These are phyloP conservation scores for Beris chalybata DNA, from an alignment of 2,888 invertebrate genomes.

Conservation along the genomic window DNA sequence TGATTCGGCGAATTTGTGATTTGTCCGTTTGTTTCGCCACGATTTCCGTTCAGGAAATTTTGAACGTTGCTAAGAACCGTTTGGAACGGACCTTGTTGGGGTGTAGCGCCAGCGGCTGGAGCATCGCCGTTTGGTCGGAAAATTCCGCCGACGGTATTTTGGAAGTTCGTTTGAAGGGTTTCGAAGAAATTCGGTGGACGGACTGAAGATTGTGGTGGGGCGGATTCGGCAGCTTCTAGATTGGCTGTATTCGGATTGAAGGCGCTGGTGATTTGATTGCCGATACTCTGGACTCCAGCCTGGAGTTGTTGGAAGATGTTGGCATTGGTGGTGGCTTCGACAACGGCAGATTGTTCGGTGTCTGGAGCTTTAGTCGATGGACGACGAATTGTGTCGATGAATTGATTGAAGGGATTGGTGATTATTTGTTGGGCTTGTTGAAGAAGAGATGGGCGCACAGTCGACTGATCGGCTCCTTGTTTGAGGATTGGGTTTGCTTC, in stretches of 20 bases:
- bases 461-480: slow-evolving; percentile 10
- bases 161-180: slow-evolving; percentile 32
- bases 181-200: slow-evolving; percentile 35
- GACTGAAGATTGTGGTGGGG: slow-evolving; percentile 12
- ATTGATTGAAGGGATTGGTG: slow-evolving; percentile 34
- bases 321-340: slow-evolving; percentile 30
- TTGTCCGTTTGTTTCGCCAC: background rate
- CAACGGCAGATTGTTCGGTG: background rate
- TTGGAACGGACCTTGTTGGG: slow-evolving; percentile 35
- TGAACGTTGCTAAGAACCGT: slow-evolving; percentile 34
- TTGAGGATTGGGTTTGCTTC: background rate
- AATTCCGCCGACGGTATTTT: slow-evolving; percentile 33
- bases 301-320: slow-evolving; percentile 36
- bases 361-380: slow-evolving; percentile 30
- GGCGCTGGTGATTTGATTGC: slow-evolving; percentile 34
- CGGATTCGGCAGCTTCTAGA: slow-evolving; percentile 9
- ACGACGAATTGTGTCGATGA: slow-evolving; percentile 34
- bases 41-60: slow-evolving; percentile 34
- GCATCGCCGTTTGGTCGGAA: slow-evolving; percentile 29
- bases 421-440: slow-evolving; percentile 35
- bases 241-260: slow-evolving; percentile 24
- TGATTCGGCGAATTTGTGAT: background rate
- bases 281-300: slow-evolving; percentile 36
- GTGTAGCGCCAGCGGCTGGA: background rate
- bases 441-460: slow-evolving; percentile 22